A percentile compares a stretch with the other conserved stretches of the same genome.
Conservation (phyloP, 2,888 invertebrate species). For the Nomada fucata region DNA sequence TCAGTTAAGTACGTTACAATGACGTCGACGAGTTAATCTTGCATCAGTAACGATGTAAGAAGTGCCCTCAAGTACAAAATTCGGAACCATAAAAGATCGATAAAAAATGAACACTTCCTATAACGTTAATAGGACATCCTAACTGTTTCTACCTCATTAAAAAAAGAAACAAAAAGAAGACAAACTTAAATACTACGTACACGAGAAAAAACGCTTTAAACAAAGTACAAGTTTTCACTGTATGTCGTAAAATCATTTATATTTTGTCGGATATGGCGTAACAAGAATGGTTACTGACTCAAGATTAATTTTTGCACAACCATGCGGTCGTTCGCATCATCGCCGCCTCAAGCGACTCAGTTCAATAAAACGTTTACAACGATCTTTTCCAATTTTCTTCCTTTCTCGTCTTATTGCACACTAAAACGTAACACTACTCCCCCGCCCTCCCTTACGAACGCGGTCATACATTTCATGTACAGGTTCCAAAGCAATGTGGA, state of each 20-base stretch:
- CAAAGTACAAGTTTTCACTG: conserved; percentile 6
- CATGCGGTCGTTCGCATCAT: neutral
- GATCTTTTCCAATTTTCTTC: conserved; percentile 6
- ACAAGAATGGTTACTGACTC: conserved; percentile 41
- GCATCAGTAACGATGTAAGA: conserved; percentile 47
- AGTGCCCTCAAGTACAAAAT: conserved; percentile 8
- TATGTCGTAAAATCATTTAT: conserved; percentile 34
- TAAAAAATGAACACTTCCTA: conserved; percentile 6
- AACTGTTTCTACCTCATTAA: neutral
- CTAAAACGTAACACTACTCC: conserved; percentile 13
- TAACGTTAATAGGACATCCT: conserved; percentile 6
- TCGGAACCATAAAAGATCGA: neutral
- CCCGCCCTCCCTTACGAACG: neutral
- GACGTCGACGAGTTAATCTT: conserved; percentile 44
- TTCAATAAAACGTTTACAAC: conserved; percentile 7
- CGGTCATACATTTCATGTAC: conserved; percentile 12
- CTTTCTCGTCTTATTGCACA: conserved; percentile 1
- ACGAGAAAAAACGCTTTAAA: conserved; percentile 18
- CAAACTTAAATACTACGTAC: conserved; percentile 32
- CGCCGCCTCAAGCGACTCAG: neutral
- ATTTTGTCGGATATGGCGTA: conserved; percentile 19
- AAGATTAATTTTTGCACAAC: conserved; percentile 42
- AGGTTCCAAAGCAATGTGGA: conserved; percentile 33
- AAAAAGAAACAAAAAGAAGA: neutral
- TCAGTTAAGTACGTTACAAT: conserved; percentile 55